Conservation (phyloP, 2,888 invertebrate genomes). For the Tuta absoluta region DNA sequence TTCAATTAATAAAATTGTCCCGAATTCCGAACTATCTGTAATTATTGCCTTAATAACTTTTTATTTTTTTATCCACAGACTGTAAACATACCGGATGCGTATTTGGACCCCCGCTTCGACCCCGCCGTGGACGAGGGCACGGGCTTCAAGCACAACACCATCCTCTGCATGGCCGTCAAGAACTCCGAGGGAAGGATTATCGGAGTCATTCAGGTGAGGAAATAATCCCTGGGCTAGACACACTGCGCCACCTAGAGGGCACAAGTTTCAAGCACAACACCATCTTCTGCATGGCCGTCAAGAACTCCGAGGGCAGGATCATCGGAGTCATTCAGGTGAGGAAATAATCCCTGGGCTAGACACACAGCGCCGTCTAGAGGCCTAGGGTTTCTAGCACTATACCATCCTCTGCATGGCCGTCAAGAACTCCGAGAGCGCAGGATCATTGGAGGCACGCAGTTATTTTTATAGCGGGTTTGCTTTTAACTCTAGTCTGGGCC, state of each 20-base stretch:
- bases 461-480: too few relatives aligned
- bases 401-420: constrained; percentile 65
- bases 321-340: constrained; percentile 93
- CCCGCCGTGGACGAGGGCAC: constrained; percentile 90
- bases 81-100: constrained; percentile 94
- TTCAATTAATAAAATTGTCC: too few relatives aligned
- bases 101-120: constrained; percentile 94
- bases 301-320: constrained; percentile 94
- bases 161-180: constrained; percentile 97
- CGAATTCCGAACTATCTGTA: background rate
- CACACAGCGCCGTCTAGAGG: too few relatives aligned
- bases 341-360: background rate
- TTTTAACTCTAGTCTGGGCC: too few relatives aligned
- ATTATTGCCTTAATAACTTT: background rate
- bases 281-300: constrained; percentile 75
- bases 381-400: too few relatives aligned
- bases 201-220: constrained; percentile 89
- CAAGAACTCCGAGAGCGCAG: constrained; percentile 94
- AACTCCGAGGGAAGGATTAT: constrained; percentile 95
- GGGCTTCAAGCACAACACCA: constrained; percentile 92
- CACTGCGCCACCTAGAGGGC: too few relatives aligned
- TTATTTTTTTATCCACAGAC: constrained; percentile 80
- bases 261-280: too few relatives aligned
- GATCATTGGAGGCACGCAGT: constrained; percentile 95
- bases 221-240: background rate